Conservation (phyloP, 2,888 invertebrate species). For the Eledona agricola region DNA sequence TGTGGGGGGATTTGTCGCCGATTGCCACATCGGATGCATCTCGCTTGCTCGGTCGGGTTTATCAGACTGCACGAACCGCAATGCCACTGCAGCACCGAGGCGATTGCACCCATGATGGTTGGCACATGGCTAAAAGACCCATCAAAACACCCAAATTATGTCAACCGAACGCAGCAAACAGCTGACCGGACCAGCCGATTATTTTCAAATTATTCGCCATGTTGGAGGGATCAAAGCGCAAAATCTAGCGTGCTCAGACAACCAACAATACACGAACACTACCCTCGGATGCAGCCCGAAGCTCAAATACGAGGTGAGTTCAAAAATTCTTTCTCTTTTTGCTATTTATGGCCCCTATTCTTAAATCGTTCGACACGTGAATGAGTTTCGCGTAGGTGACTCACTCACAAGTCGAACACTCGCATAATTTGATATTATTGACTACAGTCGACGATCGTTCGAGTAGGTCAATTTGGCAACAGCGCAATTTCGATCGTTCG, state of each 20-base stretch:
- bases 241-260: slow-evolving; percentile 8
- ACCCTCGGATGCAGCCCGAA: too few relatives aligned
- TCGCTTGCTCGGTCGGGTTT: slow-evolving; percentile 85
- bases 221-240: slow-evolving; percentile 21
- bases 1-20: slow-evolving; percentile 49
- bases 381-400: too few relatives aligned
- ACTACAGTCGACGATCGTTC: too few relatives aligned
- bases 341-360: too few relatives aligned
- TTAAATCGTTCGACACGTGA: too few relatives aligned
- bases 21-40: slow-evolving; percentile 85
- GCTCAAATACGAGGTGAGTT: too few relatives aligned
- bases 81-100: slow-evolving; percentile 93
- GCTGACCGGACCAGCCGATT: slow-evolving; percentile 31
- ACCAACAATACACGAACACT: slow-evolving; percentile 25
- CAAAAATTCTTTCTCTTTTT: too few relatives aligned
- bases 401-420: too few relatives aligned
- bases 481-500: too few relatives aligned
- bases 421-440: too few relatives aligned
- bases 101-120: slow-evolving; percentile 85
- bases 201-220: slow-evolving; percentile 37
- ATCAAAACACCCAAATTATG: slow-evolving; percentile 41
- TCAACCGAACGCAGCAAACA: slow-evolving; percentile 30
- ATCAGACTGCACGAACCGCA: slow-evolving; percentile 88
- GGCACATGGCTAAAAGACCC: slow-evolving; percentile 61
- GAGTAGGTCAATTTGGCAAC: too few relatives aligned